Conservation (phyloP, 2,888 invertebrate species). For the Therioaphis trifolii region DNA sequence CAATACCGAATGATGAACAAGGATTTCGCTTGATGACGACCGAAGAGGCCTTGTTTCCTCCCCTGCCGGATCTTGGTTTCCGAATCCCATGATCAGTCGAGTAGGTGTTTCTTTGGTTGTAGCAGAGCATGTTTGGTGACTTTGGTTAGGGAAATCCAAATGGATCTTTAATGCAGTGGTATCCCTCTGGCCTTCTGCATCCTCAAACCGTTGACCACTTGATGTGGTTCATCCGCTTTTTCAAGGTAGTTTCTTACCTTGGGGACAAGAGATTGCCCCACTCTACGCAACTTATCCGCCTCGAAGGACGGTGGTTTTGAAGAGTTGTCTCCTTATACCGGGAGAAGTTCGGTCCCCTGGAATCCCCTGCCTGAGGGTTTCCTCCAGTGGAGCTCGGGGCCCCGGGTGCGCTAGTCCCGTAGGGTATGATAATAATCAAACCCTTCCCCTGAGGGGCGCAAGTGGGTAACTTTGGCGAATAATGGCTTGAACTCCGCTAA, state of each 20-base stretch:
- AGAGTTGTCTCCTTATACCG: too few relatives aligned
- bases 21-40: constrained; percentile 51
- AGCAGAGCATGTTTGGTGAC: constrained; percentile 4
- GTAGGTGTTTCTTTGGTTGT: constrained; percentile 21
- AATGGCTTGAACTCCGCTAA: too few relatives aligned
- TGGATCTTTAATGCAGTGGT: constrained; percentile 40
- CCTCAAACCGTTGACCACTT: constrained; percentile 27
- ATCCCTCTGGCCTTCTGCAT: constrained; percentile 28
- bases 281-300: background rate
- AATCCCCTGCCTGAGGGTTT: too few relatives aligned
- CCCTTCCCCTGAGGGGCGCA: too few relatives aligned
- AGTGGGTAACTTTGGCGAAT: constrained; percentile 16
- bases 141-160: constrained; percentile 22
- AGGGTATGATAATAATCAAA: too few relatives aligned
- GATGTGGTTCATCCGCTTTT: constrained; percentile 1
- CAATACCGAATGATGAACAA: constrained; percentile 6
- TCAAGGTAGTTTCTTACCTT: constrained; percentile 25
- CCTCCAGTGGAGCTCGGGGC: too few relatives aligned
- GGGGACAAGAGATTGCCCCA: background rate
- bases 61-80: constrained; percentile 55
- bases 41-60: constrained; percentile 19
- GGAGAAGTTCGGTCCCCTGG: too few relatives aligned
- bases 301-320: too few relatives aligned
- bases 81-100: constrained; percentile 54
- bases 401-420: too few relatives aligned